Base-by-base conservation (phyloP, 1,140 invertebrate genomes). In the Polypedilum vanderplanki region DNA sequence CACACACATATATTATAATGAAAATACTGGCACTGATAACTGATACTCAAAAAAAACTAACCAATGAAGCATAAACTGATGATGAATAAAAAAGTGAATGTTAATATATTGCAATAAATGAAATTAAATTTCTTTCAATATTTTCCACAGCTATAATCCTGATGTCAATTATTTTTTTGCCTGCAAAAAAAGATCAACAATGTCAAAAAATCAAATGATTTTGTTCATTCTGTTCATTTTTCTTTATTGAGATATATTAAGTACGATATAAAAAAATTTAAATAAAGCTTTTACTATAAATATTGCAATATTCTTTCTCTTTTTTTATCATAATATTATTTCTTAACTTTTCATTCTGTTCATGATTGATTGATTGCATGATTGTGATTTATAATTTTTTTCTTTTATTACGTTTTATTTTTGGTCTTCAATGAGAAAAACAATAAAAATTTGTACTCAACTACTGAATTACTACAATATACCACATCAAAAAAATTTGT, bases 301-400 rank as follows among this genome's bases (percentile, higher is more conserved):
- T 57, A 75, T 75, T 75, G 46, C 64, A 75, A 57, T 75, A 70
- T 75, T 74, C 57, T 33, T 75, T 41, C 17, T 75, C 64, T 75
- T 12, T 64, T 64, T 41, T 67, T n/a, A n/a, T n/a, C n/a, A 75
- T 18, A 67, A 67, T 65, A 22, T 70, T 41, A 57, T 75, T 20
- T 75, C 24, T 74, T 40, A 22, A 67, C 40, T 41, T 65, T 75
- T 75, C 20, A 24, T 64, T 9, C 65, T 70, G 20, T 70, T 70
- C 65, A 70, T 70, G 65, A 70, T 70, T 70, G 46, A 57, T 57
- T 57, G 65, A 70, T 70, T 70, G 65, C 65, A 70, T 70, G 22
- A 75, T 75, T 75, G 64, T 75, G 46, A 57, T 15, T 57, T 57
- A n/a, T 46, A 33, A 3, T 33, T 33, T 3, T 5, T 33, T 33